Evolutionary conservation across 2,888 invertebrate genomes (phyloP).

Genomic region (Hypsopygia costalis): DNA sequence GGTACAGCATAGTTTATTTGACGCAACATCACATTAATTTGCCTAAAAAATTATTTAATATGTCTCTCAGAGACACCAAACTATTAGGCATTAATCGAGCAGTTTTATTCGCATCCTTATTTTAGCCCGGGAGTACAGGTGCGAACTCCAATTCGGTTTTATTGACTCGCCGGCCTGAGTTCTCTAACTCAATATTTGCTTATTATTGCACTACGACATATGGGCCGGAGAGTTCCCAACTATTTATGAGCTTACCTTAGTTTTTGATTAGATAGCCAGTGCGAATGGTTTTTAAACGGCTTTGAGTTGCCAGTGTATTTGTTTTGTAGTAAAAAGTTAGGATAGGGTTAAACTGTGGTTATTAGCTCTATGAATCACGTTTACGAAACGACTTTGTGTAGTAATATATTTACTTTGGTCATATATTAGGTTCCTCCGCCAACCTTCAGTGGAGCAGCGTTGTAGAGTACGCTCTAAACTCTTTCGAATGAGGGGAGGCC

Average conservation of each 20-base stretch:
- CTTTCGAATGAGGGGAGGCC: no score
- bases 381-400: no score
- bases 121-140: constrained; percentile 31
- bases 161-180: constrained; percentile 35
- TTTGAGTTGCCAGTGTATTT: background rate
- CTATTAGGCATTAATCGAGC: constrained; percentile 7
- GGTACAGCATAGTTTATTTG: no score
- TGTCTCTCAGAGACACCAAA: constrained; percentile 8
- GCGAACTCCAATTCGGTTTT: constrained; percentile 37
- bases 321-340: background rate
- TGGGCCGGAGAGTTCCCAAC: constrained; percentile 18
- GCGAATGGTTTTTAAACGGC: constrained; percentile 5
- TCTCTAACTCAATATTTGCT: constrained; percentile 61
- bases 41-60: no score
- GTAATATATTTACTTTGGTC: no score
- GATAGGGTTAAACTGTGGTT: background rate
- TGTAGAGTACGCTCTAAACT: no score
- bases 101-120: constrained; percentile 1
- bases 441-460: no score
- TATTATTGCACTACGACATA: constrained; percentile 40
- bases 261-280: constrained; percentile 9
- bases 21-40: no score
- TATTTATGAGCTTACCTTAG: constrained; percentile 18
- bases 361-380: background rate
- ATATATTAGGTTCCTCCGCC: no score